Evolutionary conservation across 2,888 invertebrate species (phyloP), one percentile per base, ranked within the genome.

Genomic region (Sinopyrophorus schimmeli): DNA sequence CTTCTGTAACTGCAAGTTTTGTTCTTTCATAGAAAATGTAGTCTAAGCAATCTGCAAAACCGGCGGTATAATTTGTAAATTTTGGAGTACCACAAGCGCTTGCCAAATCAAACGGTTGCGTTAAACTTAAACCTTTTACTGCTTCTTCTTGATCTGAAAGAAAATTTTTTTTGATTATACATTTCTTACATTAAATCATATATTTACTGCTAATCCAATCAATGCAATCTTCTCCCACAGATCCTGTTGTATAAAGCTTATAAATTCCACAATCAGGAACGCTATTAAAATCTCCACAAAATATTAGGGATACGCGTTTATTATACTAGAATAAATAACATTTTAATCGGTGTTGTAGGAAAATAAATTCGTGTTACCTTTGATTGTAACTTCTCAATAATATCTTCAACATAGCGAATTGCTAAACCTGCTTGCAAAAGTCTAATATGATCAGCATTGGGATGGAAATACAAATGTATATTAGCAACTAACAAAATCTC

Each of bases 201-300:
- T 16, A 77, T 84, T 78, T 79, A 90, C 91, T 86, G 59, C 87
- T 88, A 53, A 74, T 77, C 90, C 92, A 68, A 7, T 63, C 63
- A 40, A 43, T 54, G 7, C 47, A 43, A 49, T 48, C 59, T 31
- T 54, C 53, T 12, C 44, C 42, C 18, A 92, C 80, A 51, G 68
- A 66, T 48, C 87, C 86, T 21, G 81, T 79, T 0, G 87, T 89
- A 72, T 89, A 83, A 39, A 92, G 76, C 64, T 86, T 80, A 71
- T 85, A 90, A 61, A 93, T 83, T 0, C 90, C 92, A 69, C 86
- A 87, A 38, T 85, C 82, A 0, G 94, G 93, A 1, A 82, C 81
- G 69, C 91, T 92, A 69, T 97, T 97, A 64, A 96, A 94, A 71
- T 97, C 97, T 0, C 97, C 97, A 73, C 92, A 91, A 58, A 93